These are phyloP conservation scores for Cyaniris semiargus DNA, from an alignment of 2,888 invertebrate genomes.

Conservation along the genomic window DNA sequence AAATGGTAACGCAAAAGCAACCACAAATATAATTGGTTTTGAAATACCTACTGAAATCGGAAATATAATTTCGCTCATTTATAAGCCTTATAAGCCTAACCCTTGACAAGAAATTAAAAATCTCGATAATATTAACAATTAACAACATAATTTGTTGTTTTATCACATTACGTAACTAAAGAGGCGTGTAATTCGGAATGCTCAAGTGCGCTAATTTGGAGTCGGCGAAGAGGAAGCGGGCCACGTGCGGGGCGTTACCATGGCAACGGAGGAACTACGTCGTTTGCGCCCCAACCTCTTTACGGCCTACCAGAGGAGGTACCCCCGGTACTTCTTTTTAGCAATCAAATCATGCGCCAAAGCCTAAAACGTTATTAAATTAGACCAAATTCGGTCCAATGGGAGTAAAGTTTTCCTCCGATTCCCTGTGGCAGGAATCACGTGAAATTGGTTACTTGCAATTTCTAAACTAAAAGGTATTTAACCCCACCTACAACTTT, in stretches of 20 bases:
- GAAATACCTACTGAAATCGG: background rate
- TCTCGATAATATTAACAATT: background rate
- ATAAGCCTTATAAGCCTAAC: background rate
- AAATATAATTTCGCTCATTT: background rate
- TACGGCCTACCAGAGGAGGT: slow-evolving; percentile 33
- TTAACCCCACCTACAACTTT: background rate
- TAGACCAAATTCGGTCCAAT: background rate
- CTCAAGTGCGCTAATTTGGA: slow-evolving; percentile 55
- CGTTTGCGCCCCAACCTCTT: slow-evolving; percentile 59
- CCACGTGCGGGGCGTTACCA: slow-evolving; percentile 73
- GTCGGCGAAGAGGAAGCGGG: slow-evolving; percentile 54
- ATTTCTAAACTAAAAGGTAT: background rate
- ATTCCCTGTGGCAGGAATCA: background rate
- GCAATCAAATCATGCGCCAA: slow-evolving; percentile 12
- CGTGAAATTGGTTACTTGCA: background rate
- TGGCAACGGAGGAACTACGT: slow-evolving; percentile 73
- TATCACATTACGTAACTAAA: slow-evolving; percentile 37
- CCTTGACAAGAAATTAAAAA: background rate
- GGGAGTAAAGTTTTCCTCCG: background rate
- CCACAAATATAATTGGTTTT: background rate
- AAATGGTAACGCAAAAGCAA: background rate
- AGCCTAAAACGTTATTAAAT: slow-evolving; percentile 4
- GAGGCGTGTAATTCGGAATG: slow-evolving; percentile 51
- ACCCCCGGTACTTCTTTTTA: slow-evolving; percentile 14
- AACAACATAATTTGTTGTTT: slow-evolving; percentile 16